Evolutionary conservation across 1,140 invertebrate genomes (phyloP).

Genomic region (Hycleus cichorii): DNA sequence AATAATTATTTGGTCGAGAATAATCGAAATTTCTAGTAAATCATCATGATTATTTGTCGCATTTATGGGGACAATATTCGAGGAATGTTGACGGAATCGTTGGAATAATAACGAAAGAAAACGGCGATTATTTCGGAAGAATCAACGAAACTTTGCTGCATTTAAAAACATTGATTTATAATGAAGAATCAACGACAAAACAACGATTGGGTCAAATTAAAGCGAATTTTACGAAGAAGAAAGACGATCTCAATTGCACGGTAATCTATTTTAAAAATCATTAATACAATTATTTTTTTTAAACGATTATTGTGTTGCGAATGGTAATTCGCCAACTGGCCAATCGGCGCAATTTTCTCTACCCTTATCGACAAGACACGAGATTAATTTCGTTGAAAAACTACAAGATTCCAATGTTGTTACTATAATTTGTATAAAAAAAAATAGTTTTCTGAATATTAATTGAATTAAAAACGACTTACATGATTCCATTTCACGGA

Average conservation of each 20-base stretch:
- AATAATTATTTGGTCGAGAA: not conserved
- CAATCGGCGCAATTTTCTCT: conserved; percentile 38
- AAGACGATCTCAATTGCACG: conserved; percentile 3
- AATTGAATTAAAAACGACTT: not conserved
- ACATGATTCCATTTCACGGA: conserved; percentile 32
- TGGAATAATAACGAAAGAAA: not conserved
- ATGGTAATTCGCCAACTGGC: conserved; percentile 30
- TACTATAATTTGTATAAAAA: conserved; percentile 22
- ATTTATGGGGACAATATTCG: conserved; percentile 29
- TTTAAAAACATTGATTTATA: not conserved
- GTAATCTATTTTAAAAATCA: not conserved
- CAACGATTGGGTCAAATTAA: not conserved
- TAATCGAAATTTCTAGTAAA: conserved; percentile 19
- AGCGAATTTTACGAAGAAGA: not conserved
- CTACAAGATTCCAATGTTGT: conserved; percentile 27
- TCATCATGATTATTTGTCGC: conserved; percentile 28
- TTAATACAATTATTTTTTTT: not conserved
- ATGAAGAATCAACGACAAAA: not conserved
- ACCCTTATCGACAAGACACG: conserved; percentile 36
- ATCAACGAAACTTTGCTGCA: too few relatives aligned
- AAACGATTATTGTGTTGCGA: conserved; percentile 1
- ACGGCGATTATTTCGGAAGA: too few relatives aligned
- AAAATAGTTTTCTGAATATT: conserved; percentile 1
- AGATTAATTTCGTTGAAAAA: conserved; percentile 29
- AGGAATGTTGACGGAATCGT: conserved; percentile 23